Evolutionary conservation across 92 coral and sea anemone genomes (phyloP).

Genomic region (Muricea muricata): DNA sequence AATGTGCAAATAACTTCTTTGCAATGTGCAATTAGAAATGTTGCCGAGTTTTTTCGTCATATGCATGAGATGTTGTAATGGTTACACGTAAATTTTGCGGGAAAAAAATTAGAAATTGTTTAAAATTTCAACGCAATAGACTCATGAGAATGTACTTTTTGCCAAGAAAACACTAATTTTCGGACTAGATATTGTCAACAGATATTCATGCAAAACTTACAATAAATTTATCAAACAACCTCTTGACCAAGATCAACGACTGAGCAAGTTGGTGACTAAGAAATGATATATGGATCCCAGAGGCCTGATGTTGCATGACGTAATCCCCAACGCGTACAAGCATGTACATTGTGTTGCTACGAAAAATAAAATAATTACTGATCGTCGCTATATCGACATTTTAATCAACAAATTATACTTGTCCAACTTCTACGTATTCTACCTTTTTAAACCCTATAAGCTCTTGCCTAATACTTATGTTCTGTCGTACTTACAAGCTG

Average conservation of each 20-base stretch:
- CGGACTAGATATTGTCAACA: no score
- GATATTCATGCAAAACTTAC: constrained; percentile 61
- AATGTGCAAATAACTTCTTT: no score
- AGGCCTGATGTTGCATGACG: constrained; percentile 86
- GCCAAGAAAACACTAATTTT: not conserved
- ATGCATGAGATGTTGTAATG: no score
- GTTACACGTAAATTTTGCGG: no score
- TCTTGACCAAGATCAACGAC: constrained; percentile 91
- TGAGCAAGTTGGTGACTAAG: constrained; percentile 97
- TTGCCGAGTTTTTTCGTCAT: no score
- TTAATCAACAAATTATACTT: no score
- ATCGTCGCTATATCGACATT: no score
- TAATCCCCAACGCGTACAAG: constrained; percentile 96
- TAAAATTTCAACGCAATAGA: no score
- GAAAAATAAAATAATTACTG: constrained; percentile 22
- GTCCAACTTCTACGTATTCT: no score
- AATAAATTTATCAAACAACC: constrained; percentile 95
- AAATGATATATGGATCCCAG: constrained; percentile 94
- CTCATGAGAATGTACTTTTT: not conserved
- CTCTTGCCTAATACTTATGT: no score
- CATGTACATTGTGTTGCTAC: constrained; percentile 98
- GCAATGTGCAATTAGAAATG: no score
- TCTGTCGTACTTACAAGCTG: constrained; percentile 79
- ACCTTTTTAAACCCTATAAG: not conserved
- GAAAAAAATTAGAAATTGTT: no score